phyloP scores from a whole-genome alignment of 1,140 invertebrate genomes.

The Anagrus nilaparvatae region DNA sequence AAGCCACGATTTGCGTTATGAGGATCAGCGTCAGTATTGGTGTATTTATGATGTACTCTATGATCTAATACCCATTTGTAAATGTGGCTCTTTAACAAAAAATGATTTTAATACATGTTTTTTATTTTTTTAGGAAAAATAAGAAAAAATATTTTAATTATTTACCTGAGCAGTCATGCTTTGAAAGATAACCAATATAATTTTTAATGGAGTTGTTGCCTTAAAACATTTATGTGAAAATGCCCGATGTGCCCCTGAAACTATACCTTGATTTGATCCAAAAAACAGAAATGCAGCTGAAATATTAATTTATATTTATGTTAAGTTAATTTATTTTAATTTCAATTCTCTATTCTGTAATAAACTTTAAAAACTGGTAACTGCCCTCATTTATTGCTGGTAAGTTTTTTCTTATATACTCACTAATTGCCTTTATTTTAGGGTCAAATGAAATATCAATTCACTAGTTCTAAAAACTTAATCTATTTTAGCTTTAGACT shows the following conservation, averaged over 20 bases:
- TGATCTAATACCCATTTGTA: conserved; percentile 73
- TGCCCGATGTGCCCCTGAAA: conserved; percentile 47
- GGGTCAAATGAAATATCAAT: no score
- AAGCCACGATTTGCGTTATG: conserved; percentile 73
- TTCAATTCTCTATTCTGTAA: no score
- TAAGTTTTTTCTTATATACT: no score
- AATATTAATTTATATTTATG: background rate
- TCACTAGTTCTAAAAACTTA: no score
- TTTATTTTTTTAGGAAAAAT: no score
- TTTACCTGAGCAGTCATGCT: conserved; percentile 48
- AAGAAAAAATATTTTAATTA: background rate
- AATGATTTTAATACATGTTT: conserved; percentile 10
- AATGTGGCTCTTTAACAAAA: conserved; percentile 49
- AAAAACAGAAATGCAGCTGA: background rate
- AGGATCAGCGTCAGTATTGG: conserved; percentile 73
- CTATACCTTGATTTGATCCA: background rate
- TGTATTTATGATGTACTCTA: conserved; percentile 73
- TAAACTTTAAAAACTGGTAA: no score
- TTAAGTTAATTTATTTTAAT: no score
- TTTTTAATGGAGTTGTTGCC: conserved; percentile 44
- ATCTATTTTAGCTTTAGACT: no score
- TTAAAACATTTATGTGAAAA: conserved; percentile 6
- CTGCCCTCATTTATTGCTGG: no score
- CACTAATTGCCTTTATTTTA: no score
- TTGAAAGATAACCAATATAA: conserved; percentile 45